Evolutionary conservation across 2,797 vertebrate genomes (phyloP).

Genomic region (Acipenser ruthenus): DNA sequence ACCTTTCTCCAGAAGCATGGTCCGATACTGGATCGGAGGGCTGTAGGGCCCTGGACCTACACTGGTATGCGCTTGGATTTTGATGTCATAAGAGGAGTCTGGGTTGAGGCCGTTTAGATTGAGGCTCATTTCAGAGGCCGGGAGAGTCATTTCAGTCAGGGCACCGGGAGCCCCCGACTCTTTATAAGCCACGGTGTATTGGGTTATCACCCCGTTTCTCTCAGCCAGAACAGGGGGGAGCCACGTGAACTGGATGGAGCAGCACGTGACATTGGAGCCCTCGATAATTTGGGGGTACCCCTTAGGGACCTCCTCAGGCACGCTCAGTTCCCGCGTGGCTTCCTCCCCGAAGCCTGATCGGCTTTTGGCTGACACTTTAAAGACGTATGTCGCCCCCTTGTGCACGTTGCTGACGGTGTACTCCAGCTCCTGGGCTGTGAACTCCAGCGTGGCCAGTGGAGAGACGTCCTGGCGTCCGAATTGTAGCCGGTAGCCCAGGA

Average conservation of each 20-base stretch:
- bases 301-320: slow-evolving; percentile 79
- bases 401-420: slow-evolving; percentile 73
- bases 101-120: slow-evolving; percentile 89
- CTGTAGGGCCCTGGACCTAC: slow-evolving; percentile 97
- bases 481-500: slow-evolving; percentile 88
- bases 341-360: slow-evolving; percentile 87
- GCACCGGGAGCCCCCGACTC: slow-evolving; percentile 61
- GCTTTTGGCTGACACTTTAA: slow-evolving; percentile 84
- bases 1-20: slow-evolving; percentile 90
- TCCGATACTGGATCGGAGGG: slow-evolving; percentile 92
- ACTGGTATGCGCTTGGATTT: slow-evolving; percentile 96
- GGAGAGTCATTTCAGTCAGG: slow-evolving; percentile 72
- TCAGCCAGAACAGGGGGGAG: slow-evolving; percentile 86
- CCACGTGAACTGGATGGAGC: slow-evolving; percentile 87
- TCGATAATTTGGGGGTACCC: slow-evolving; percentile 86
- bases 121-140: slow-evolving; percentile 71
- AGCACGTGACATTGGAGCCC: slow-evolving; percentile 73
- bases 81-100: slow-evolving; percentile 87
- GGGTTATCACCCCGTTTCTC: slow-evolving; percentile 81
- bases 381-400: slow-evolving; percentile 85
- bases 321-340: slow-evolving; percentile 62
- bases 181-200: slow-evolving; percentile 89
- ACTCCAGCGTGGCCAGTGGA: slow-evolving; percentile 82
- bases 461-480: slow-evolving; percentile 78
- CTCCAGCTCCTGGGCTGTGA: slow-evolving; percentile 66